Conservation (phyloP, 2,113 vertebrate genomes). For the Sturnira hondurensis region DNA sequence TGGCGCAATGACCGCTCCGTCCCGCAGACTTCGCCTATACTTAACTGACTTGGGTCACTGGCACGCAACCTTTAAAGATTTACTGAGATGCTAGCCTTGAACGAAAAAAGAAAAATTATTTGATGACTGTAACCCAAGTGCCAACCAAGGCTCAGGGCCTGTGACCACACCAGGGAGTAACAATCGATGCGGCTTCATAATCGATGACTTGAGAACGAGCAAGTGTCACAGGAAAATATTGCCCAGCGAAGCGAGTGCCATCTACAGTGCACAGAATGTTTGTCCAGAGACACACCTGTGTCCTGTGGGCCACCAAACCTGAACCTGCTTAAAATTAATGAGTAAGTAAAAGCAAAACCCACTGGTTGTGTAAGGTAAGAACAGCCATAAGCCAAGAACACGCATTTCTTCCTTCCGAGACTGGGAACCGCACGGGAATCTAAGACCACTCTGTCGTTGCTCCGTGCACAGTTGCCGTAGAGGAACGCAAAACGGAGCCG, state of each 20-base stretch:
- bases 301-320: slow-evolving; percentile 8
- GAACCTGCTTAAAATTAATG: slow-evolving; percentile 57
- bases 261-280: slow-evolving; percentile 22
- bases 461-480: not conserved
- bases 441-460: slow-evolving; percentile 18
- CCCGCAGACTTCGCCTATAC: slow-evolving; percentile 63
- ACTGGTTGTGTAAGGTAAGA: slow-evolving; percentile 31
- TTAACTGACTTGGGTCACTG: slow-evolving; percentile 76
- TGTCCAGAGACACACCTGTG: slow-evolving; percentile 69
- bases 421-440: not conserved
- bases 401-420: not conserved
- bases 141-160: slow-evolving; percentile 62
- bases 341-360: slow-evolving; percentile 59
- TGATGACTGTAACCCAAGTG: slow-evolving; percentile 71
- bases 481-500: slow-evolving; percentile 18
- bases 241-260: slow-evolving; percentile 47
- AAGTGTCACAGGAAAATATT: slow-evolving; percentile 60
- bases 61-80: slow-evolving; percentile 61
- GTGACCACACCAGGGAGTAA: slow-evolving; percentile 53
- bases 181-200: not conserved
- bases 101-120: slow-evolving; percentile 59
- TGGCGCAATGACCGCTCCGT: slow-evolving; percentile 12
- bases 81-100: slow-evolving; percentile 72
- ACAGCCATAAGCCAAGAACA: slow-evolving; percentile 12
- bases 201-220: slow-evolving; percentile 56